A percentile compares a stretch with the other conserved stretches of the same genome.
phyloP scores from a whole-genome alignment of 1,140 invertebrate species.

The Aphidius ervi region DNA sequence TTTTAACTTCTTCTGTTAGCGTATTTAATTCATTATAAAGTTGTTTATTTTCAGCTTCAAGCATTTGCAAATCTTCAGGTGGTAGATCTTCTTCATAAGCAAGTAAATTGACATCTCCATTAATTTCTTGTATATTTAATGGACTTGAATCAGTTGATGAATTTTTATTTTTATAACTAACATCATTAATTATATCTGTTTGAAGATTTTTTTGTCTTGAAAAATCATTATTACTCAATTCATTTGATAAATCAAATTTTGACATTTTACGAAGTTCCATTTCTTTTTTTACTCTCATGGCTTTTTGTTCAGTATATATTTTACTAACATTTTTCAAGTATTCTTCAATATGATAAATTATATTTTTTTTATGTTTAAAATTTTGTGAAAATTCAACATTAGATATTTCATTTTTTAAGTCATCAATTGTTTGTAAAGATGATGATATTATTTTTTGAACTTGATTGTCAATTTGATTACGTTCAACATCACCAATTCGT shows the following conservation, averaged over 20 bases:
- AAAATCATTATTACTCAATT: conserved; percentile 12
- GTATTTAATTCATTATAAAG: conserved; percentile 83
- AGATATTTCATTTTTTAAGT: conserved; percentile 63
- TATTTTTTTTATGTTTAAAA: conserved; percentile 70
- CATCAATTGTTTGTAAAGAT: conserved; percentile 72
- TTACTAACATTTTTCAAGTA: conserved; percentile 84
- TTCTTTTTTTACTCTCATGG: conserved; percentile 76
- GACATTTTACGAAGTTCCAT: conserved; percentile 78
- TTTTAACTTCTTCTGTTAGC: conserved; percentile 69
- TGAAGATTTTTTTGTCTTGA: conserved; percentile 29
- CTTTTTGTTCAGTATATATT: conserved; percentile 84
- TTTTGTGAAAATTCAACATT: conserved; percentile 59
- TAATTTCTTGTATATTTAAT: conserved; percentile 45
- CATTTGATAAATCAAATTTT: conserved; percentile 59
- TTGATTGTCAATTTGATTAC: conserved; percentile 79
- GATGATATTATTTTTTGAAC: conserved; percentile 80
- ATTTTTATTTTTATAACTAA: conserved; percentile 27
- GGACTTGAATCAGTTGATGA: conserved; percentile 33
- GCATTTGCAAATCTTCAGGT: conserved; percentile 86
- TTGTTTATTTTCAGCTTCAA: conserved; percentile 79
- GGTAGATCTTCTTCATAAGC: conserved; percentile 64
- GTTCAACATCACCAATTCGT: conserved; percentile 74
- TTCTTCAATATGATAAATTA: conserved; percentile 69
- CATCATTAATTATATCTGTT: conserved; percentile 32
- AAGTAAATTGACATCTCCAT: conserved; percentile 38